Evolutionary conservation across 2,113 vertebrate genomes (phyloP).

Genomic region (Herpailurus yagouaroundi): DNA sequence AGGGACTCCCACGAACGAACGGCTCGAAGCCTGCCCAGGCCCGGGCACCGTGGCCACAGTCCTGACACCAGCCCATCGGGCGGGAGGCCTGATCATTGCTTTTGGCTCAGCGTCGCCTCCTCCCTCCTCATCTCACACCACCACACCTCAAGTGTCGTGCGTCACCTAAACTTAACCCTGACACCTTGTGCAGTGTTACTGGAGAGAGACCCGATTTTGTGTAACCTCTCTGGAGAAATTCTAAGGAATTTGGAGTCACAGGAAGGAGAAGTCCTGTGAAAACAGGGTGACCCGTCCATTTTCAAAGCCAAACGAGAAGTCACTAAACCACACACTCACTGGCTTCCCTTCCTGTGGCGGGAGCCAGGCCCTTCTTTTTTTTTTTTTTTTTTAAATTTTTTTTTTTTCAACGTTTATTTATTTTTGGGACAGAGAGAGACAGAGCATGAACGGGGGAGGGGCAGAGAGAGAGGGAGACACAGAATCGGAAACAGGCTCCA

Average conservation of each 20-base stretch:
- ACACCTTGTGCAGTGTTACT: background rate
- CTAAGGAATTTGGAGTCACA: background rate
- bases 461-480: too few species aligned
- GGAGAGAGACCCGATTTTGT: background rate
- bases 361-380: too few species aligned
- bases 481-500: too few species aligned
- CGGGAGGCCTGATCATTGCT: fast-evolving
- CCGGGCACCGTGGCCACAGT: fast-evolving
- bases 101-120: background rate
- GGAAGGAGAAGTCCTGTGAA: slow-evolving; percentile 45
- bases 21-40: fast-evolving
- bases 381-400: too few species aligned
- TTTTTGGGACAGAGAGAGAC: too few species aligned
- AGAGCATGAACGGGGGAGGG: too few species aligned
- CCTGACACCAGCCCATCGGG: fast-evolving
- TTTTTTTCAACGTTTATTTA: too few species aligned
- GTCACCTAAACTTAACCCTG: background rate
- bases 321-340: background rate
- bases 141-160: background rate
- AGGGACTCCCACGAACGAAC: background rate
- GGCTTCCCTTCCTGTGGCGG: background rate
- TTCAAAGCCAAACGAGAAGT: background rate
- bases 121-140: background rate
- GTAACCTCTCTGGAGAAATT: background rate
- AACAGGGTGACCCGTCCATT: background rate